Conservation (phyloP, 2,888 invertebrate species). For the Criorhina ranunculi region DNA sequence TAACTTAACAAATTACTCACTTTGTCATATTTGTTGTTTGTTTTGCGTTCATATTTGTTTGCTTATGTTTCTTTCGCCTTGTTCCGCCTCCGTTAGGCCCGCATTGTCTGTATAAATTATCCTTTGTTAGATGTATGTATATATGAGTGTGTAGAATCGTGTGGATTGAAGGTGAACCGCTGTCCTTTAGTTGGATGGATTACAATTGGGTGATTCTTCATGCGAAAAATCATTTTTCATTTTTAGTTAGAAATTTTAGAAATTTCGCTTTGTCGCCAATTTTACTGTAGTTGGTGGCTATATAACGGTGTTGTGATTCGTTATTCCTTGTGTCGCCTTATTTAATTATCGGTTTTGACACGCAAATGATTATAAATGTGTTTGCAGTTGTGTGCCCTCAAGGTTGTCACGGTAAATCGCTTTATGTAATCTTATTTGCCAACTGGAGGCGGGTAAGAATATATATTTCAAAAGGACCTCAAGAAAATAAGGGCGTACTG, state of each 20-base stretch:
- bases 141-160: slow-evolving; percentile 24
- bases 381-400: slow-evolving; percentile 16
- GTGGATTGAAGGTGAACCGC: slow-evolving; percentile 64
- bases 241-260: slow-evolving; percentile 32
- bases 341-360: slow-evolving; percentile 70
- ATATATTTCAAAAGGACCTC: background rate
- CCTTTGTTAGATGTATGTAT: slow-evolving; percentile 39
- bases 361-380: slow-evolving; percentile 61
- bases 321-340: slow-evolving; percentile 38
- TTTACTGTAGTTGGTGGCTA: background rate
- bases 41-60: slow-evolving; percentile 59
- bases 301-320: background rate
- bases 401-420: slow-evolving; percentile 5
- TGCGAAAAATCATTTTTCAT: slow-evolving; percentile 69
- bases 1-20: slow-evolving; percentile 76
- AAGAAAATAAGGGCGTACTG: background rate
- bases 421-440: slow-evolving; percentile 29
- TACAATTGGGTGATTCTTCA: slow-evolving; percentile 67
- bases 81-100: slow-evolving; percentile 7
- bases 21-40: slow-evolving; percentile 70
- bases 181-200: slow-evolving; percentile 52
- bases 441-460: background rate
- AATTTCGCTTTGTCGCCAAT: slow-evolving; percentile 21
- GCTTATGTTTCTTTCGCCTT: slow-evolving; percentile 42
- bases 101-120: slow-evolving; percentile 42